Base-by-base conservation (phyloP, 2,888 invertebrate species). In the Acanthosoma haemorrhoidale region DNA sequence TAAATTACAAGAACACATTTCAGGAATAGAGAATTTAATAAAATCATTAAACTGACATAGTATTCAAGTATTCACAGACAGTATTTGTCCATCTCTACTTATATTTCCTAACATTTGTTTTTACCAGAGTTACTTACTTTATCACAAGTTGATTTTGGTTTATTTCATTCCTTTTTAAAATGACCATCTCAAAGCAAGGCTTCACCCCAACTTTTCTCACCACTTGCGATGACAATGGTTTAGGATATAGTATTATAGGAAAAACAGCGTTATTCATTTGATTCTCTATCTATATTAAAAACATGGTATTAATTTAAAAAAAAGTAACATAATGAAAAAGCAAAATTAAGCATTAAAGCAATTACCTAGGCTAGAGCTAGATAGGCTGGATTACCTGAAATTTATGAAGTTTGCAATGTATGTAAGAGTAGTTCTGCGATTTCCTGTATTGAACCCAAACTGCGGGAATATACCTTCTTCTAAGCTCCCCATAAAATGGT, bases 401-500 rank as follows among this genome's bases (percentile, higher is more conserved):
- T 73, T 82, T 80, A 77, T 92, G 89, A 15, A 91, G 76, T 78
- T 87, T 88, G 63, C 88, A 81, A 77, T 89, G 88, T 67, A 86
- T 79, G 76, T 87, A 88, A 13, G 84, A 85, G 73, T 87, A 85
- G 63, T 87, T 87, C 32, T 84, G 82, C 0, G 92, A 91, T 78
- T 85, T 86, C 43, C 91, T 82, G 73, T 86, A 82, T 75, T 91
- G 90, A 73, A 89, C 76, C 87, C 90, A 91, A 43, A 91, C 77
- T 0, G 88, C 91, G 1, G 92, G 91, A 69, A 84, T 84, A 77
- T 90, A 90, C 0, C 85, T 87, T 41, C 93, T 82, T 43, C 89
- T 80, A 25, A 93, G 79, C 76, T 90, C 89, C 0, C 91, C 91
- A 77, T 89, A 91, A 80, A 91, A 92, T 0, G 93, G 92, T 78